Evolutionary conservation across 2,113 vertebrate genomes (phyloP).

Genomic region (Oxyura jamaicensis): DNA sequence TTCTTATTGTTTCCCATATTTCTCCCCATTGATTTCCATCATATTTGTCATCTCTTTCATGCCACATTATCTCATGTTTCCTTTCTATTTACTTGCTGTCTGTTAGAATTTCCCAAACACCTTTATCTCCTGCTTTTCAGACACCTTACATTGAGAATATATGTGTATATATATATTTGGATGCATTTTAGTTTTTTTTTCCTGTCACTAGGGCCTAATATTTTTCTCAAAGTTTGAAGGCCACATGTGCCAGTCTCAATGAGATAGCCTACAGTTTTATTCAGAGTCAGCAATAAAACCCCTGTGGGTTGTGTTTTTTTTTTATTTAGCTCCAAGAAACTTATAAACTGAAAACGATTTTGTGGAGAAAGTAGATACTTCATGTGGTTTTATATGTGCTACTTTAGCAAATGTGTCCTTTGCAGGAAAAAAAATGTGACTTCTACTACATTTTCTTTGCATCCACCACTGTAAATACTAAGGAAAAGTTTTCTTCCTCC

Average conservation of each 20-base stretch:
- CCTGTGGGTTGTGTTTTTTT: rapidly evolving
- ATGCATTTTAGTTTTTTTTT: neutral
- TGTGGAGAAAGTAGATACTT: neutral
- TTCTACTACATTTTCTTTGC: neutral
- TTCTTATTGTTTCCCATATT: neutral
- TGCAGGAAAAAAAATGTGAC: neutral
- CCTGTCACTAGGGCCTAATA: neutral
- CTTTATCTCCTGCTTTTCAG: neutral
- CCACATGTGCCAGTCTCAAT: neutral
- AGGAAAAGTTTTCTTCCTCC: neutral
- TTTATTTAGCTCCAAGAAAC: neutral
- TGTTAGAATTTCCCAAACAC: neutral
- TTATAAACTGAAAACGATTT: neutral
- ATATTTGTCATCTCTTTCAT: neutral
- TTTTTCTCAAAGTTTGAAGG: neutral
- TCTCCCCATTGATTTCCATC: neutral
- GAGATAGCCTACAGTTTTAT: neutral
- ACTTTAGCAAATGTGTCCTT: neutral
- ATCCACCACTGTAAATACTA: neutral
- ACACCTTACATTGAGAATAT: neutral
- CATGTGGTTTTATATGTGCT: neutral
- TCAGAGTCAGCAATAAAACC: neutral
- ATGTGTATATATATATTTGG: neutral
- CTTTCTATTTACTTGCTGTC: neutral
- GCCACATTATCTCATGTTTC: neutral